Evolutionary conservation across 2,113 vertebrate genomes (phyloP).

Genomic region (Cavia aperea): DNA sequence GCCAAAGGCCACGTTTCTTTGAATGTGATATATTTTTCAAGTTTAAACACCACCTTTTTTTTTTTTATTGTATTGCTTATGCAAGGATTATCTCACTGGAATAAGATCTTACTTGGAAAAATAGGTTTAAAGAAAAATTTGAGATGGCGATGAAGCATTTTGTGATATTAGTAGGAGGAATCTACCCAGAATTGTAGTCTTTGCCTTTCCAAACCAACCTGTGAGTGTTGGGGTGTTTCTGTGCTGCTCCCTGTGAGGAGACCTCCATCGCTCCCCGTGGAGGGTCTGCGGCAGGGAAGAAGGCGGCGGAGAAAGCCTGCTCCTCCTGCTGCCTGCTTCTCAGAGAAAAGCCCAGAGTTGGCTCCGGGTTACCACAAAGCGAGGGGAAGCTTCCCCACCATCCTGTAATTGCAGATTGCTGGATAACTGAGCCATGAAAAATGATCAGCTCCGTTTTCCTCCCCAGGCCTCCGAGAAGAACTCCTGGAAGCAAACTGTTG

Average conservation of each 20-base stretch:
- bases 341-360: background rate
- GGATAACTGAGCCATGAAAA: constrained; percentile 32
- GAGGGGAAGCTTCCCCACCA: background rate
- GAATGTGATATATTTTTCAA: background rate
- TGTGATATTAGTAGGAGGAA: background rate
- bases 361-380: background rate
- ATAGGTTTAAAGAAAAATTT: background rate
- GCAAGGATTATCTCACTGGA: background rate
- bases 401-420: constrained; percentile 22
- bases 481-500: constrained; percentile 25
- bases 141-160: background rate
- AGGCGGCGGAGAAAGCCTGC: background rate
- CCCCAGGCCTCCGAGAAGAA: background rate
- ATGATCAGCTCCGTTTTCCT: background rate
- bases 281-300: background rate
- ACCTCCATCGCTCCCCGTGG: background rate
- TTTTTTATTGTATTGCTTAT: background rate
- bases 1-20: background rate
- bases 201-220: background rate
- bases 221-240: background rate
- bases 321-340: background rate
- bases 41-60: no score
- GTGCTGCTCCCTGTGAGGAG: background rate
- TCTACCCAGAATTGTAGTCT: background rate
- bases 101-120: background rate